phyloP scores from a whole-genome alignment of 2,888 invertebrate genomes.

The Cerceris ruficornis region DNA sequence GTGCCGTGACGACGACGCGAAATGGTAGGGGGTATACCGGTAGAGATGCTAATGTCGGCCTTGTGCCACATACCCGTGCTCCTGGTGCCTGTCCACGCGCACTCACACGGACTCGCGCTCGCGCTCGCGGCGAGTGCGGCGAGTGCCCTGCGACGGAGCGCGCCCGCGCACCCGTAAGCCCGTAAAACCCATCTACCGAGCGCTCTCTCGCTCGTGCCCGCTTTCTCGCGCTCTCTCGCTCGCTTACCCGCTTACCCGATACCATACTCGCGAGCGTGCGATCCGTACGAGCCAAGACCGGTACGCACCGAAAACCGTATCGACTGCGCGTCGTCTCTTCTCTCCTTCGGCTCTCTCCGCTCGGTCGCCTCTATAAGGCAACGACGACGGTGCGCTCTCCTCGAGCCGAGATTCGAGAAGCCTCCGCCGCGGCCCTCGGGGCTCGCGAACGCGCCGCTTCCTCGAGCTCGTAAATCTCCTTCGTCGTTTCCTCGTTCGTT shows the following conservation, averaged over 20 bases:
- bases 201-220: too few relatives aligned
- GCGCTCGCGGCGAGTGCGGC: conserved; percentile 39
- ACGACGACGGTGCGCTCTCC: too few relatives aligned
- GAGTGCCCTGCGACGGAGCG: conserved; percentile 31
- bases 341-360: conserved; percentile 24
- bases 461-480: too few relatives aligned
- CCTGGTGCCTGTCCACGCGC: conserved; percentile 71
- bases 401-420: too few relatives aligned
- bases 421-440: too few relatives aligned
- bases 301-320: conserved; percentile 48
- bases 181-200: background rate
- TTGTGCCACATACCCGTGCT: conserved; percentile 80
- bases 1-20: conserved; percentile 70
- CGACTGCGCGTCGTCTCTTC: conserved; percentile 31
- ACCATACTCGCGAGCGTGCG: conserved; percentile 22
- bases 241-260: background rate
- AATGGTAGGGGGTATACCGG: conserved; percentile 80
- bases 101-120: conserved; percentile 32
- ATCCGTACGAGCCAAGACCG: conserved; percentile 26
- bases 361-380: background rate
- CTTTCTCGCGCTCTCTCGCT: too few relatives aligned
- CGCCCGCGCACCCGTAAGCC: conserved; percentile 1
- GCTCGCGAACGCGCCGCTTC: too few relatives aligned
- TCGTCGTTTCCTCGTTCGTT: too few relatives aligned
- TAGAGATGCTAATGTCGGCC: conserved; percentile 82